Conservation (phyloP, 2,797 vertebrate genomes). For the Phataginus tricuspis region DNA sequence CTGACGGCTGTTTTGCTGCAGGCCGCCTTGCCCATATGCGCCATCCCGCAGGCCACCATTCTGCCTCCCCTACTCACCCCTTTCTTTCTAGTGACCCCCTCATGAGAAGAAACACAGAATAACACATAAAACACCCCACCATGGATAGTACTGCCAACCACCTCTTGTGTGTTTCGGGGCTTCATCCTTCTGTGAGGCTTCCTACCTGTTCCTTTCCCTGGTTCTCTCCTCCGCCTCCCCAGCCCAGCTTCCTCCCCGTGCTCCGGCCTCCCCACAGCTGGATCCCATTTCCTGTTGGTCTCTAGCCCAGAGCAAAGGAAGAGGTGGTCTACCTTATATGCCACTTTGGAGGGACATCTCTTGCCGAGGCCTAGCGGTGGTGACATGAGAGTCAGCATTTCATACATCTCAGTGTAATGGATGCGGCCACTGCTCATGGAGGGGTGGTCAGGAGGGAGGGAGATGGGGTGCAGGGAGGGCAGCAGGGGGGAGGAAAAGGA, state of each 20-base stretch:
- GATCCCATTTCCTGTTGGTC: conserved; percentile 76
- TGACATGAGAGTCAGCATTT: conserved; percentile 99
- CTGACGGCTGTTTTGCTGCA: neutral
- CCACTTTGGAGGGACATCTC: conserved; percentile 99
- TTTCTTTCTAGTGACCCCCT: conserved; percentile 12
- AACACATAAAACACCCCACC: neutral
- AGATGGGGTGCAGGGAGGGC: conserved; percentile 63
- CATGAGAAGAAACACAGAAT: conserved; percentile 27
- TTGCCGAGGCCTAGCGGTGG: conserved; percentile 99
- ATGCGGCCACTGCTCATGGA: conserved; percentile 97
- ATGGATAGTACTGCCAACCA: neutral
- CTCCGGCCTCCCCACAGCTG: conserved; percentile 64
- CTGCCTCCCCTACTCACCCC: conserved; percentile 27
- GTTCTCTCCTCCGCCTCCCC: conserved; percentile 15
- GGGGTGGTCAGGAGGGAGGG: conserved; percentile 76
- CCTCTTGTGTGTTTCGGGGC: neutral
- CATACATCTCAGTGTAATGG: conserved; percentile 99
- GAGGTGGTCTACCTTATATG: conserved; percentile 97
- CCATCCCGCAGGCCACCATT: conserved; percentile 35
- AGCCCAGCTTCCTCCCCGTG: conserved; percentile 59
- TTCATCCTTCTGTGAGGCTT: neutral
- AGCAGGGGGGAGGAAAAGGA: conserved; percentile 82
- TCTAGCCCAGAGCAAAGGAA: conserved; percentile 85
- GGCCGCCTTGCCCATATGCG: neutral
- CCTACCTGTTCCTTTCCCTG: neutral